Base-by-base conservation (phyloP, 2,888 invertebrate genomes). In the Brassicogethes aeneus region DNA sequence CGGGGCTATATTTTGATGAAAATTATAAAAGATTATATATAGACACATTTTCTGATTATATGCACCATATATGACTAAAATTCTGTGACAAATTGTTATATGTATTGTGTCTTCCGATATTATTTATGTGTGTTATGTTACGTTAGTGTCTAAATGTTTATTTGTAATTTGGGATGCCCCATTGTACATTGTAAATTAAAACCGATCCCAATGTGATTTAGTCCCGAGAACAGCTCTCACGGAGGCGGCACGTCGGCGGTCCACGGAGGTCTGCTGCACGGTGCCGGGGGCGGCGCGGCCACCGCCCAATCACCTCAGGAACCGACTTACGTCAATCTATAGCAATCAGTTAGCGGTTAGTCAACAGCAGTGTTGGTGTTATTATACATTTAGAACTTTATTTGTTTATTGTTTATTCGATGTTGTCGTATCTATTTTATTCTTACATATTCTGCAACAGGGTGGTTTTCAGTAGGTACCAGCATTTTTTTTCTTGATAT, bases 271-370 rank as follows among this genome's bases (percentile, higher is more conserved):
- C 62, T 68, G 46, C 62, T 68, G 57, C 68, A 69, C 55, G 32
- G 32, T 8, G 54, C 65, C 53, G 70, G 74, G 70, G 74, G 76
- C 71, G 71, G 76, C 72, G 66, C 68, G 48, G 65, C 69, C 50
- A 74, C 77, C 56, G 73, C 77, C 54, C 75, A 78, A 66, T 77
- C 80, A 57, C 82, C 84, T 48, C 89, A 88, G 74, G 88, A 89
- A 74, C 90, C 90, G 57, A 90, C 91, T 61, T 91, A 91, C 77
- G 91, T 90, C 72, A 90, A 90, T 81, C 88, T 90, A 78, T 86
- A 86, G 84, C 80, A 53, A 50, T 53, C 77, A 71, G 59, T 57
- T 61, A 55, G 68, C 55, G 66, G 67, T 68, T 66, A 66, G 67
- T 68, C 65, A 60, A 64, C 68, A 66, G 66, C 67, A 67, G 67